phyloP scores from a whole-genome alignment of 2,113 vertebrate species.

The Tetrao urogallus region DNA sequence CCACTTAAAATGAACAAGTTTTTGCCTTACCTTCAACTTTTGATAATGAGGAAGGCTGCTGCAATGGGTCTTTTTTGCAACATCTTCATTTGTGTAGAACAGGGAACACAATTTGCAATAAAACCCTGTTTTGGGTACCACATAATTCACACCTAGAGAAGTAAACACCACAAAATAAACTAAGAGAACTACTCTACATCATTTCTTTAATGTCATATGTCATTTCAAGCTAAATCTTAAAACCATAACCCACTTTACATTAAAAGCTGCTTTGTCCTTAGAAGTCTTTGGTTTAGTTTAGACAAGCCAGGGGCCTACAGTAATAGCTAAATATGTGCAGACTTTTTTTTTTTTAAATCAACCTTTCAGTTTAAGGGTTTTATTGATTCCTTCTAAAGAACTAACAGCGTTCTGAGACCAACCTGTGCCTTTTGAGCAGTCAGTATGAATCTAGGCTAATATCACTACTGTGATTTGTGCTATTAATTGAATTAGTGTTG shows the following conservation, averaged over 20 bases:
- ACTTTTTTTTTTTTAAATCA: not conserved
- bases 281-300: constrained; percentile 30
- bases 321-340: constrained; percentile 4
- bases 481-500: constrained; percentile 3
- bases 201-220: constrained; percentile 57
- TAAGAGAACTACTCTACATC: constrained; percentile 66
- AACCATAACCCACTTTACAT: constrained; percentile 50
- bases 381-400: constrained; percentile 8
- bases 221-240: constrained; percentile 64
- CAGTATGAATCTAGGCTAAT: constrained; percentile 11
- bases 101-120: constrained; percentile 98
- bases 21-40: constrained; percentile 93
- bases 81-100: constrained; percentile 96
- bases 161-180: constrained; percentile 76
- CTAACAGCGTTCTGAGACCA: not conserved
- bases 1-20: constrained; percentile 72
- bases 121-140: constrained; percentile 94
- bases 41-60: constrained; percentile 94
- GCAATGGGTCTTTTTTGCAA: constrained; percentile 95
- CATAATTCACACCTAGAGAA: constrained; percentile 91
- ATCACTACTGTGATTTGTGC: not conserved
- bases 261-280: constrained; percentile 61
- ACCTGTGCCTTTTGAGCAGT: not conserved
- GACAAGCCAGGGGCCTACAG: constrained; percentile 30
- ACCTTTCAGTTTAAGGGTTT: constrained; percentile 32